Base-by-base conservation (phyloP, 2,888 invertebrate species). In the Diaphora mendica region DNA sequence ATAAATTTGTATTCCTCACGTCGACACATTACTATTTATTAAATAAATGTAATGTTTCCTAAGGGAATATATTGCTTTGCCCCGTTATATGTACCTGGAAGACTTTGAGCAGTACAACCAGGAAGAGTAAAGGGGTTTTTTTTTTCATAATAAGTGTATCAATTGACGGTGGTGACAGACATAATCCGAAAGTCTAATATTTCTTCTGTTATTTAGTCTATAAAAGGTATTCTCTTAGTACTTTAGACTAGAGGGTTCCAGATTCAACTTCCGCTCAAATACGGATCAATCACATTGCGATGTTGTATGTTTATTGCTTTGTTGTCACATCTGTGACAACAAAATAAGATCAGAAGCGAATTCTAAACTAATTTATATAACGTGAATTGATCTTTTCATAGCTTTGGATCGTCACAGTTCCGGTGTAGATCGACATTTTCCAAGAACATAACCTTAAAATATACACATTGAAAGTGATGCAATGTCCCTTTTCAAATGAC, bases 121-220 rank as follows among this genome's bases (percentile, higher is more conserved):
- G 92, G 92, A 93, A 93, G 93, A 93, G 92, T 91, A 76, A 85
- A 77, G 91, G 94, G 94, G 91, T 83, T 20, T 23, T 20, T 66
- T n/a, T 35, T 0, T 26, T 42, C 30, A 42, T 20, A 68, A 64
- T 35, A 55, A 33, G 39, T 30, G 3, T 68, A 68, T 7, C 64
- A 33, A n/a, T 20, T 3, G 23, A 3, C 42, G 5, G 1, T 30
- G 2, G 26, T 17, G 3, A 20, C 2, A 17, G 0, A 44, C 7
- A 42, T n/a, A 13, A n/a, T 42, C n/a, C 13, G 3, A 9, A 44
- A 44, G 13, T 42, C 2, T 1, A 42, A 42, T 42, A 42, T 13
- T 42, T 13, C 42, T 42, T 11, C 11, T 42, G 8, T 13, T 39
- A 39, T 1, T 39, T 39, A 3, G 39, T 11, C 39, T 33, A n/a